phyloP scores from a whole-genome alignment of 2,797 vertebrate species.

The Catamblyrhynchus diadema region DNA sequence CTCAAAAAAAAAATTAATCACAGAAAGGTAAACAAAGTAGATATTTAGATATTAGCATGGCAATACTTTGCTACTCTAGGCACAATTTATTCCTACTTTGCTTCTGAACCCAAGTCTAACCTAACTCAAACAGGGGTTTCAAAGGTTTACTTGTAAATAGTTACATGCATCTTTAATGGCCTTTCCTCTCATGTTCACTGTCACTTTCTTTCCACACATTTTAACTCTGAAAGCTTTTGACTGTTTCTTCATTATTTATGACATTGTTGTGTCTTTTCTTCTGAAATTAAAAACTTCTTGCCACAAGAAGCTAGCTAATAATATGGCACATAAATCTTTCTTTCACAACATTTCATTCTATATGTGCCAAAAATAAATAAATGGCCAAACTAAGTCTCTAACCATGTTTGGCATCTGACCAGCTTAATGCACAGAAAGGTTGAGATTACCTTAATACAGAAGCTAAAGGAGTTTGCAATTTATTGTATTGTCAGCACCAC shows the following conservation, averaged over 20 bases:
- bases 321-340: conserved; percentile 53
- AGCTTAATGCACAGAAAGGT: conserved; percentile 57
- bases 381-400: conserved; percentile 31
- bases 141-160: conserved; percentile 61
- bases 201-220: conserved; percentile 61
- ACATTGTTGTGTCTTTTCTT: conserved; percentile 69
- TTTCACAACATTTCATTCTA: conserved; percentile 29
- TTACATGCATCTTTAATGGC: conserved; percentile 60
- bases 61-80: not conserved
- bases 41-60: not conserved
- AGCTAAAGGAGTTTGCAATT: conserved; percentile 38
- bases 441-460: conserved; percentile 31
- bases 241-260: conserved; percentile 69
- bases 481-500: conserved; percentile 41
- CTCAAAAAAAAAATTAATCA: not conserved
- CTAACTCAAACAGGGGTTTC: conserved; percentile 32
- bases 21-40: not conserved
- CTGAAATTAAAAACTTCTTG: conserved; percentile 67
- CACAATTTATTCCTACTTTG: not conserved
- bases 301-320: conserved; percentile 61
- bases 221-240: conserved; percentile 69
- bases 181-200: conserved; percentile 52
- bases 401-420: conserved; percentile 39
- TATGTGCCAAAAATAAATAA: conserved; percentile 42
- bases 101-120: not conserved